A percentile compares a stretch with the other conserved stretches of the same genome.
phyloP scores from a whole-genome alignment of 2,888 invertebrate species.

The Papilio gigon region DNA sequence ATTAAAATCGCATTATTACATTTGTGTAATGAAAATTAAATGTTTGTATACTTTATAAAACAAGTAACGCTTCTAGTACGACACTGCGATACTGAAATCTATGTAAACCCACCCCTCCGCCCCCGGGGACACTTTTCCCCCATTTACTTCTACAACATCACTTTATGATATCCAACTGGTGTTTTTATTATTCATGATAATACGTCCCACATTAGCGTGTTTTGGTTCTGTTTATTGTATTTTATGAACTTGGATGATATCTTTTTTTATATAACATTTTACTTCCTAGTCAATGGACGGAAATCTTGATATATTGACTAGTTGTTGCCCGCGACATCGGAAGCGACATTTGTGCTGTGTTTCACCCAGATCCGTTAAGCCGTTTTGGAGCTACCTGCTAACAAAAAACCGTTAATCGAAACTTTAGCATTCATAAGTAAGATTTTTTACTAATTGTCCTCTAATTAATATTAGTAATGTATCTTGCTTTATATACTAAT shows the following conservation, averaged over 20 bases:
- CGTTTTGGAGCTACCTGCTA: too few relatives aligned
- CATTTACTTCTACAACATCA: slow-evolving; percentile 76
- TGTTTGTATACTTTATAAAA: too few relatives aligned
- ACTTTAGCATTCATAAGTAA: too few relatives aligned
- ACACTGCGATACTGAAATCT: slow-evolving; percentile 39
- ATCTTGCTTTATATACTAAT: background rate
- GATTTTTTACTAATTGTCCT: too few relatives aligned
- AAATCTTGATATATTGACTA: too few relatives aligned
- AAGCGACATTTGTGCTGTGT: too few relatives aligned
- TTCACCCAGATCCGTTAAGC: too few relatives aligned
- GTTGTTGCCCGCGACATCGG: too few relatives aligned
- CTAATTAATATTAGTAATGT: too few relatives aligned
- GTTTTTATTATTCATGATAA: slow-evolving; percentile 79
- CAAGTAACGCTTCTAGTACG: slow-evolving; percentile 36
- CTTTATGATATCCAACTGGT: slow-evolving; percentile 75
- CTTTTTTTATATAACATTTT: slow-evolving; percentile 47
- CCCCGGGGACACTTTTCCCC: slow-evolving; percentile 69
- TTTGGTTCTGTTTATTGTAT: slow-evolving; percentile 58
- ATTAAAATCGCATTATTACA: too few relatives aligned
- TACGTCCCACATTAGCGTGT: slow-evolving; percentile 73
- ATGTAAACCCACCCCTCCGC: slow-evolving; percentile 48
- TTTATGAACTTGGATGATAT: slow-evolving; percentile 54
- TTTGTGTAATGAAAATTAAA: too few relatives aligned
- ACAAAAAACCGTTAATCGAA: too few relatives aligned
- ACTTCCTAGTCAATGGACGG: slow-evolving; percentile 51